Conservation (phyloP, 2,797 vertebrate species). For the Nannoperca obscura region DNA sequence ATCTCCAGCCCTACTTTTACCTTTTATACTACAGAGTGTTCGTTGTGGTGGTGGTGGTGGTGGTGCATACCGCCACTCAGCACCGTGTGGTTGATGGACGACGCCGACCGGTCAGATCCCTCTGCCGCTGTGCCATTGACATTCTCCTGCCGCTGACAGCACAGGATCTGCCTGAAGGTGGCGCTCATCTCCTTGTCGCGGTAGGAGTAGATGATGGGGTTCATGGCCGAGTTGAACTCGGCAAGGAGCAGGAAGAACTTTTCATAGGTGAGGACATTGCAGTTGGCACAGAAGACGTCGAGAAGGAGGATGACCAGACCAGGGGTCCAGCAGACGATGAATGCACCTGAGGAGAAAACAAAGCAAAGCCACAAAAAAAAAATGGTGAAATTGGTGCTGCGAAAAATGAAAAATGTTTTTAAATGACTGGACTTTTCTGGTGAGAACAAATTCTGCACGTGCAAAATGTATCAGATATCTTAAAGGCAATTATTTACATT, state of each 20-base stretch:
- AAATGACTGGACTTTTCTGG: too few species aligned
- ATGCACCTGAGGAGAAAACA: slow-evolving; percentile 88
- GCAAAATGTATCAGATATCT: not conserved
- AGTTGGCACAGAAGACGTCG: slow-evolving; percentile 93
- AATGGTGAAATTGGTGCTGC: not conserved
- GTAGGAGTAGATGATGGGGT: slow-evolving; percentile 99
- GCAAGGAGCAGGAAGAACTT: slow-evolving; percentile 98
- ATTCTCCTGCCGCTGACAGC: slow-evolving; percentile 94
- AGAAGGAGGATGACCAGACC: slow-evolving; percentile 95
- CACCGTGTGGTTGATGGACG: slow-evolving; percentile 97
- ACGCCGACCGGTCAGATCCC: slow-evolving; percentile 95
- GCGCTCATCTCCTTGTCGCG: slow-evolving; percentile 99
- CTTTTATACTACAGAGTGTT: slow-evolving; percentile 94
- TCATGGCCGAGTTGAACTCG: slow-evolving; percentile 99
- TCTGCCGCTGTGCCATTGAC: slow-evolving; percentile 90
- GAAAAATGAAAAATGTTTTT: not conserved
- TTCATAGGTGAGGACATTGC: slow-evolving; percentile 94
- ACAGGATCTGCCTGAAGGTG: slow-evolving; percentile 98
- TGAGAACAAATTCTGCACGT: not conserved
- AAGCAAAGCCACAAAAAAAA: slow-evolving; percentile 6
- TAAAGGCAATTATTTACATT: not conserved
- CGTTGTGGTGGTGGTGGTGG: slow-evolving; percentile 89
- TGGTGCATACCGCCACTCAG: slow-evolving; percentile 83
- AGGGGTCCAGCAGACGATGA: slow-evolving; percentile 99
- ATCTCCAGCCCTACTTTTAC: slow-evolving; percentile 60